Evolutionary conservation across 2,113 vertebrate species (phyloP), one percentile per base, ranked within the genome.

Genomic region (Pollachius pollachius): DNA sequence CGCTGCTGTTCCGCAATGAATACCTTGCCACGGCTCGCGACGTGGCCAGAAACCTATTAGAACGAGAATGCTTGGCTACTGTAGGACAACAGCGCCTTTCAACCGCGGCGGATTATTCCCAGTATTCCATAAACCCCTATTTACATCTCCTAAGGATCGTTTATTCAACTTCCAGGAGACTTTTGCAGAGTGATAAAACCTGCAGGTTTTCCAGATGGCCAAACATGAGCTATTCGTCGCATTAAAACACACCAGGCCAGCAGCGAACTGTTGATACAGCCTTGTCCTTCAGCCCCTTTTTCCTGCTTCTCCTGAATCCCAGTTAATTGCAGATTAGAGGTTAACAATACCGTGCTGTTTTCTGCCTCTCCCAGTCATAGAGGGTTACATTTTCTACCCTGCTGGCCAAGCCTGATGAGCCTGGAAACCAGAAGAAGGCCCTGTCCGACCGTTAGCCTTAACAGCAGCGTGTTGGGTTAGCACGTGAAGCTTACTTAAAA

Each of bases 251-350:
- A 19, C 11, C 66, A 56, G 66, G 37, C 27, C 60, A 65, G 57
- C 67, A 56, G 23, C 41, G 25, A 62, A 79, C 68, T 70, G 71
- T 66, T 70, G 62, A 70, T 60, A 69, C 65, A 77, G n/a, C 64
- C 48, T 54, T 54, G 48, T 68, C 18, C 18, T 61, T 11, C 54
- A 62, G 34, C 30, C 62, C 25, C n/a, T 57, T 75, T 63, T 48
- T 27, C 52, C 41, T 23, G 4, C 41, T 63, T 25, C 54, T 52
- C 30, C 67, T 27, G 19, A 64, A 19, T 70, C 41, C 52, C 52
- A 56, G 64, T 68, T 74, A 70, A 69, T 76, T 71, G 70, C 68
- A 71, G 71, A 73, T 74, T 77, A 68, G 63, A 64, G 67, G 67
- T 80, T 80, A 64, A 80, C 67, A 69, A 37, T 17, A 7, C 64